Percentiles rank a stretch among this genome's conserved stretches.
phyloP scores from a whole-genome alignment of 2,797 vertebrate genomes.

The Buceros bicornis region DNA sequence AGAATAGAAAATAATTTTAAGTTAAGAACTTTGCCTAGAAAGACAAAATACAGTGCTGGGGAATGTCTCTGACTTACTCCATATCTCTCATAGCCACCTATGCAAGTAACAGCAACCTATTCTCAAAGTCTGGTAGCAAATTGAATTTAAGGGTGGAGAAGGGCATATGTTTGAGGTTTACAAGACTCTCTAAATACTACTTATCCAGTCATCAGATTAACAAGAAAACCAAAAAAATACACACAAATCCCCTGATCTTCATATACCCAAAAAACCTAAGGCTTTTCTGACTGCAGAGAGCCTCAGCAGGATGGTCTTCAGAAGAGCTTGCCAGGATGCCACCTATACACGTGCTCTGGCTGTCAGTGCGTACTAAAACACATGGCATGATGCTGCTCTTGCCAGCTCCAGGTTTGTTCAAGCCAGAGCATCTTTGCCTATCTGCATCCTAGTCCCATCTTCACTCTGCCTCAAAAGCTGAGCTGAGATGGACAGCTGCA shows the following conservation, averaged over 20 bases:
- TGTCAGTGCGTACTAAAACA: not conserved
- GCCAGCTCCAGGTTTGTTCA: not conserved
- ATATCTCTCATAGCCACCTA: not conserved
- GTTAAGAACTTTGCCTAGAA: not conserved
- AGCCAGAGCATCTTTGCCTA: not conserved
- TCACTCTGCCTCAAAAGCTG: not conserved
- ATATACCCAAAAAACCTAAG: fast-evolving
- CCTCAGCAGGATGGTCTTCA: not conserved
- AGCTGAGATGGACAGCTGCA: not conserved
- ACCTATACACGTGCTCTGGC: not conserved
- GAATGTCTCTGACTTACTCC: not conserved
- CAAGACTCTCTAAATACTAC: not conserved
- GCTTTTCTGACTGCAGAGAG: not conserved
- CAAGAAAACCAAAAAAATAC: not conserved
- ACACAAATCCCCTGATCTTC: not conserved
- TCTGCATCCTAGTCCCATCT: not conserved
- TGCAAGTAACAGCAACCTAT: not conserved
- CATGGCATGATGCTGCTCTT: not conserved
- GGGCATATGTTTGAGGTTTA: not conserved
- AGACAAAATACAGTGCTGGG: not conserved
- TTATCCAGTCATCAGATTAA: not conserved
- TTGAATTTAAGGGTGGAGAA: not conserved
- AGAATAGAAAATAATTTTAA: not conserved
- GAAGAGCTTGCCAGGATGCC: not conserved
- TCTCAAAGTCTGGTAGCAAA: not conserved